Percentiles rank a stretch among this genome's conserved stretches.
Conservation (phyloP, 2,113 vertebrate genomes). For the Istiophorus platypterus region DNA sequence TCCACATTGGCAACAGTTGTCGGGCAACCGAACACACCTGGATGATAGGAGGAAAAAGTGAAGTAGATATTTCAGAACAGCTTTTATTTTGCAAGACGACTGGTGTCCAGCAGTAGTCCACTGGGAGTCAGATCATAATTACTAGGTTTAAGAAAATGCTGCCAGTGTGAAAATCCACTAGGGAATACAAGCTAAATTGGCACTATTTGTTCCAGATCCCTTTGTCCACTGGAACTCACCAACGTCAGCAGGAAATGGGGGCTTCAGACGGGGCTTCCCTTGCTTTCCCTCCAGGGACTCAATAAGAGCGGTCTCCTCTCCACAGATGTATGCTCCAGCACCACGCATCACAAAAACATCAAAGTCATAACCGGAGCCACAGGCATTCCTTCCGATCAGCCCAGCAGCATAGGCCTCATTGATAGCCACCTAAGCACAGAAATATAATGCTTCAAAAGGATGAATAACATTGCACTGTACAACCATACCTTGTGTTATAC, state of each 20-base stretch:
- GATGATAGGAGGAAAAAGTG: background rate
- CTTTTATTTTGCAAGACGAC: background rate
- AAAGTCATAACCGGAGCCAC: conserved; percentile 92
- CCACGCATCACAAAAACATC: conserved; percentile 96
- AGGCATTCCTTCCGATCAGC: conserved; percentile 91
- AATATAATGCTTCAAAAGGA: background rate
- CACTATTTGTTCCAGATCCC: background rate
- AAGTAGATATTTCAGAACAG: background rate
- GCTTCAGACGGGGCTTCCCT: conserved; percentile 97
- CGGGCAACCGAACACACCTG: conserved; percentile 96
- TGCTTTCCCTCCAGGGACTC: conserved; percentile 99
- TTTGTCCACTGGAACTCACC: conserved; percentile 71
- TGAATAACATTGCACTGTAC: background rate
- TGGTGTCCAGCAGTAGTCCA: background rate
- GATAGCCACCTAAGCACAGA: conserved; percentile 86
- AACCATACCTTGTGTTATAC: background rate
- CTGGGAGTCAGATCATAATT: background rate
- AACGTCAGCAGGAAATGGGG: conserved; percentile 94
- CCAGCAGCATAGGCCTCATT: conserved; percentile 94
- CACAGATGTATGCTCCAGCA: conserved; percentile 97
- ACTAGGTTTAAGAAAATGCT: background rate
- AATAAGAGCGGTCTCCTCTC: conserved; percentile 97
- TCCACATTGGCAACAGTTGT: conserved; percentile 98
- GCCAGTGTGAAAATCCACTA: background rate
- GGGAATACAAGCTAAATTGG: background rate